phyloP scores from a whole-genome alignment of 2,797 vertebrate species.

The Carduelis carduelis region DNA sequence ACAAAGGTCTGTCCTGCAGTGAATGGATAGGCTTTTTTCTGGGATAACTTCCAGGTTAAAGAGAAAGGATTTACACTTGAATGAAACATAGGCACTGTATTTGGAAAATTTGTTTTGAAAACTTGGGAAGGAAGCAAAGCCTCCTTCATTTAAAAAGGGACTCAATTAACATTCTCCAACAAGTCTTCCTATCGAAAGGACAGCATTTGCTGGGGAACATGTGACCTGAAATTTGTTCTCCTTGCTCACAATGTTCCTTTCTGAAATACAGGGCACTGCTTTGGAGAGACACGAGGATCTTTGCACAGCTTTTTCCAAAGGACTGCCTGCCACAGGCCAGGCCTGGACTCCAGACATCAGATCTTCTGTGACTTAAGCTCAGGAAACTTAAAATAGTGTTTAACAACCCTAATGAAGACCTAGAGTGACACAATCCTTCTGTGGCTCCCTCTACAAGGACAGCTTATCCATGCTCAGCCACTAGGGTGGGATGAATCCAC shows the following conservation, averaged over 20 bases:
- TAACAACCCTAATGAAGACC: not conserved
- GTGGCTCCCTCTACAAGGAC: not conserved
- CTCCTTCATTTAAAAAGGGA: conserved; percentile 37
- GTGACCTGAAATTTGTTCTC: conserved; percentile 19
- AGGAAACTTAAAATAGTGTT: not conserved
- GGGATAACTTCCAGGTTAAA: conserved; percentile 66
- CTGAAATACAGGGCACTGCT: not conserved
- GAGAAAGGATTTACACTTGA: conserved; percentile 63
- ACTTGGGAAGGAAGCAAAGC: conserved; percentile 61
- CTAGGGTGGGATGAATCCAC: rapidly evolving
- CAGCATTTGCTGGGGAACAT: conserved; percentile 3
- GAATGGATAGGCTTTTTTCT: conserved; percentile 44
- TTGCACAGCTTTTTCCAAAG: not conserved
- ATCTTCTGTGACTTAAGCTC: not conserved
- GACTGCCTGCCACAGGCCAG: not conserved
- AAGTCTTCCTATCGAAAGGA: conserved; percentile 33
- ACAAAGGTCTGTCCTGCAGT: conserved; percentile 32
- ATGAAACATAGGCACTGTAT: conserved; percentile 52
- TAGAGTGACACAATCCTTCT: not conserved
- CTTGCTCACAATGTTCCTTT: conserved; percentile 25
- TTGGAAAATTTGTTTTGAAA: conserved; percentile 61
- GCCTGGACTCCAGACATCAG: not conserved
- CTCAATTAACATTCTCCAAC: conserved; percentile 57
- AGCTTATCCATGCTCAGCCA: not conserved
- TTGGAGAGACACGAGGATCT: not conserved